Base-by-base conservation (phyloP, 2,797 vertebrate species). In the Brotula barbata region DNA sequence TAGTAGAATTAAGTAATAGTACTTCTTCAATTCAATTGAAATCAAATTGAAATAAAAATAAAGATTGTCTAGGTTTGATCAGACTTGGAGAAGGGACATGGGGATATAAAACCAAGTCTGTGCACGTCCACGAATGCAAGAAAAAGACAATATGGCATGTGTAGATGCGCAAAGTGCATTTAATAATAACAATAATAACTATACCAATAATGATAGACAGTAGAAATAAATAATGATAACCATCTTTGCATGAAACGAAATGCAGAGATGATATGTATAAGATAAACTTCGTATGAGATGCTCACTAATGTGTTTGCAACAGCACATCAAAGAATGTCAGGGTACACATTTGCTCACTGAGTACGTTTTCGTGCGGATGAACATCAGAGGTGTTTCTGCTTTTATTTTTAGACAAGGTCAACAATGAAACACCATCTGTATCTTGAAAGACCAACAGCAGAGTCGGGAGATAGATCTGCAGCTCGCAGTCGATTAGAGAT, bases 391-490 rank as follows among this genome's bases (percentile, higher is more conserved):
- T 70, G 68, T 74, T 55, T 52, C 48, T 55, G 70, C 80, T 80
- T 87, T 85, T 84, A 85, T 86, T 87, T 84, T 79, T 51, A 81
- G 73, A 85, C 80, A 82, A 75, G 88, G 82, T 85, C 82, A 85
- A 81, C 68, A 70, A 81, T 64, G 56, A 83, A 88, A 82, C 59
- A 64, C 47, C 49, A 43, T 63, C 55, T 41, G 65, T 43, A 62
- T 78, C 68, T 82, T 75, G 66, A 87, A 78, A 85, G 70, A 83
- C 69, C 74, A 75, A 58, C 64, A 67, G 76, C 69, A 58, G 76
- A 78, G 65, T 74, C 20, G 4, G 25, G 4, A 28, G 66, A 81
- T 64, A 39, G 39, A 60, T 80, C 66, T 73, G 19, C 1, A 59
- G 76, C 75, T 89, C 80, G 39, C 46, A 70, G 77, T 82, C 73